phyloP scores from a whole-genome alignment of 2,113 vertebrate species.

The Australoheros scitulus region DNA sequence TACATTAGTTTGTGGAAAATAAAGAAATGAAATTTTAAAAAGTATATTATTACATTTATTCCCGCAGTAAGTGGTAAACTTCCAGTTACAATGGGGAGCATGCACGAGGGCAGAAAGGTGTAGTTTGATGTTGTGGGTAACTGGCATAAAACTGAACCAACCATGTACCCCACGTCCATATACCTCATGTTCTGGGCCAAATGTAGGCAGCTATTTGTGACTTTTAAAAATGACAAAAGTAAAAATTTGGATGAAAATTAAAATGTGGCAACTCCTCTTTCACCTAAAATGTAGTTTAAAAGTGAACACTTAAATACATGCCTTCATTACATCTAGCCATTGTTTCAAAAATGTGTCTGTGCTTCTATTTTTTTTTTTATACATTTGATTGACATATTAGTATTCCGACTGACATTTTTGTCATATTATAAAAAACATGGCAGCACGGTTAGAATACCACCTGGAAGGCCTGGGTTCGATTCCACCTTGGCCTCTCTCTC shows the following conservation, averaged over 20 bases:
- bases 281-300: background rate
- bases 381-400: too few relatives aligned
- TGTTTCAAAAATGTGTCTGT: background rate
- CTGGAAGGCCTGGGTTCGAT: too few relatives aligned
- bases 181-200: too few relatives aligned
- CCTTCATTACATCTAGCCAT: too few relatives aligned
- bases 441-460: too few relatives aligned
- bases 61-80: too few relatives aligned
- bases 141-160: background rate
- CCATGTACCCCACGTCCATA: background rate
- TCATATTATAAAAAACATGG: background rate
- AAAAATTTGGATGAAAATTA: background rate
- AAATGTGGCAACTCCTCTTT: too few relatives aligned
- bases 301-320: background rate
- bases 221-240: background rate
- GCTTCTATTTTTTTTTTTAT: background rate
- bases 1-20: background rate
- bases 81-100: too few relatives aligned
- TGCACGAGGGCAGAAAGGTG: too few relatives aligned
- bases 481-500: too few relatives aligned
- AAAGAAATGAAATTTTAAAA: background rate
- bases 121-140: too few relatives aligned
- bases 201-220: accelerated
- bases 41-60: too few relatives aligned
- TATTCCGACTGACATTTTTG: background rate